Evolutionary conservation across 2,888 invertebrate species (phyloP), one percentile per base, ranked within the genome.

Genomic region (Dorcus hopei): DNA sequence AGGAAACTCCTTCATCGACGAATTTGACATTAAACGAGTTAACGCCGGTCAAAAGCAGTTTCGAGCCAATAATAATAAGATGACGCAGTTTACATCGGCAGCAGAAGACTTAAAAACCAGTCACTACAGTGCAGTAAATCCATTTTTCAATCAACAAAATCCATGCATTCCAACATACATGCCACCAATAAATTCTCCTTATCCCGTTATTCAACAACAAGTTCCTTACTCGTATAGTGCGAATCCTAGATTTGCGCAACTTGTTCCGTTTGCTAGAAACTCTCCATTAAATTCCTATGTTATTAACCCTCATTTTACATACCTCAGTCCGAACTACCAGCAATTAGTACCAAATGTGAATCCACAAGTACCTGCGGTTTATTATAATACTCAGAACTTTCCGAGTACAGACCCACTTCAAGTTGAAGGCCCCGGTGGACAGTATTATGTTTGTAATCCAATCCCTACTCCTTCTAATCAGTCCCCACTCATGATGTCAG

Each of bases 381-480:
- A 51, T 48, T 56, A 59, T 41, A 53, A 41, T 33, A 49, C 16
- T 38, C 60, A 57, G n/a, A 49, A 33, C 26, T 9, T 38, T 14
- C 42, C 49, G 2, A 55, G 19, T 6, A 33, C 55, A 11, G 26
- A 33, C 0, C 48, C 53, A 7, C 19, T 62, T 11, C 61, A 59
- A 58, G 45, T 67, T 7, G 55, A 68, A 9, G 68, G 69, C 19
- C 66, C 71, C 19, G 69, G 66, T 16, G 77, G 77, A 33, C 77
- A 77, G 54, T 75, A 71, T 62, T 77, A 74, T 49, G 59, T 77
- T 9, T 78, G 78, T 61, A 75, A 75, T 64, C 77, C 77, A 11
- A 67, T 76, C 54, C 63, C 74, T 7, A 23, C 68, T 5, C 66
- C 70, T 9, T 14, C 57, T 6, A 57, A 53, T 3, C 63, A 65